A percentile compares a stretch with the other conserved stretches of the same genome.
phyloP scores from a whole-genome alignment of 2,113 vertebrate species.

The Mirounga angustirostris region DNA sequence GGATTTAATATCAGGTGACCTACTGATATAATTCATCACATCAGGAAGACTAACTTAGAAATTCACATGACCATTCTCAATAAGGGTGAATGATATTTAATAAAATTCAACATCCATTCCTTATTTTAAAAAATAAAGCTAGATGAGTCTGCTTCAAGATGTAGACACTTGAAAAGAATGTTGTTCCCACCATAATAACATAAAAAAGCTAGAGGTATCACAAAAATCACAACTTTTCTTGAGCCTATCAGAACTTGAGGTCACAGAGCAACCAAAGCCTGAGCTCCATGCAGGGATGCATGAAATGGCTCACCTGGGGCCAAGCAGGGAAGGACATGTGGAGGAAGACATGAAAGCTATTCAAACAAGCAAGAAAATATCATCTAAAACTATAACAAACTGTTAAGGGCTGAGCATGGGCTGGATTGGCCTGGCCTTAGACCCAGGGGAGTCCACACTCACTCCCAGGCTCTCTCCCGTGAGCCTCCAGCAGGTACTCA shows the following conservation, averaged over 20 bases:
- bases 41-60: neutral
- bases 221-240: neutral
- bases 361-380: neutral
- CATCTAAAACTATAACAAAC: neutral
- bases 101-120: neutral
- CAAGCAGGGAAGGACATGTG: too few relatives aligned
- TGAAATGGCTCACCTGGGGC: neutral
- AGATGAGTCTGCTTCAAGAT: neutral
- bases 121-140: neutral
- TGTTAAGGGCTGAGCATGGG: neutral
- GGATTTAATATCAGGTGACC: neutral
- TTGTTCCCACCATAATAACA: neutral
- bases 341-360: neutral
- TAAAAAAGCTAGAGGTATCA: neutral
- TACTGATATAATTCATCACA: neutral
- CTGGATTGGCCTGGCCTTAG: neutral
- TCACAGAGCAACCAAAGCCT: neutral
- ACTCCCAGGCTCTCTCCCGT: neutral
- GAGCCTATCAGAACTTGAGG: neutral
- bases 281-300: accelerated
- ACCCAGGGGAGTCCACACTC: neutral
- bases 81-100: neutral
- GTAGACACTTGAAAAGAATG: neutral
- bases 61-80: neutral
- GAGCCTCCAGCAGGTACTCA: neutral